Base-by-base conservation (phyloP, 2,888 invertebrate genomes). In the Caenorhabditis sp. region DNA sequence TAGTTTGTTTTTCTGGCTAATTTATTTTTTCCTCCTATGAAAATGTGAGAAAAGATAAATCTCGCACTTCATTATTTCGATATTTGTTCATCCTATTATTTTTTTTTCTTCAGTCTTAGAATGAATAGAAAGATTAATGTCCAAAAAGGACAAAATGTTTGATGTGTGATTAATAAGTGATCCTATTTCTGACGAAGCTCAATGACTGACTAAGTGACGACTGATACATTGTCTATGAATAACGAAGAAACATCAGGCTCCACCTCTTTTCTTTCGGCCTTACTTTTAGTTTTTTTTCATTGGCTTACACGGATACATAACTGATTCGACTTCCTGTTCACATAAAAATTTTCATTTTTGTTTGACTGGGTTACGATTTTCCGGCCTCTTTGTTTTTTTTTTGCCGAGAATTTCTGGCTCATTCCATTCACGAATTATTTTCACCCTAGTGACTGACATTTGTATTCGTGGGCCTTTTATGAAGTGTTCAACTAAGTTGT, bases 141-240 rank as follows among this genome's bases (percentile, higher is more conserved):
- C 43, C 14, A 43, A 17, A 43, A 43, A 43, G 43, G 43, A 43
- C 17, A 43, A 43, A 43, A 43, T 43, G 43, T 43, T 43, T 43
- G 43, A 43, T 43, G 43, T 43, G 43, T 43, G 43, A 43, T 43
- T 43, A 43, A 43, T 43, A 43, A 43, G 43, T 43, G 43, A 43
- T 43, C 43, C 14, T 43, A 17, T 17, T 43, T 43, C 17, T 43
- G 12, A 31, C 31, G 31, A 31, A 31, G 31, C 31, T 10, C 31
- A 31, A 31, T 31, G 31, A 31, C 31, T 31, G 31, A 31, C 31
- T 31, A 31, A 31, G 12, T 43, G 43, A 43, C 43, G 5, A 17
- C 43, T 43, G 43, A 43, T 12, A 43, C 43, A 43, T 43, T 3
- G 17, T 43, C 43, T 43, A 43, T 43, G 43, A 43, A 43, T 43